These are phyloP conservation scores for Folsomia candida DNA, from an alignment of 2,888 invertebrate species.

Conservation along the genomic window DNA sequence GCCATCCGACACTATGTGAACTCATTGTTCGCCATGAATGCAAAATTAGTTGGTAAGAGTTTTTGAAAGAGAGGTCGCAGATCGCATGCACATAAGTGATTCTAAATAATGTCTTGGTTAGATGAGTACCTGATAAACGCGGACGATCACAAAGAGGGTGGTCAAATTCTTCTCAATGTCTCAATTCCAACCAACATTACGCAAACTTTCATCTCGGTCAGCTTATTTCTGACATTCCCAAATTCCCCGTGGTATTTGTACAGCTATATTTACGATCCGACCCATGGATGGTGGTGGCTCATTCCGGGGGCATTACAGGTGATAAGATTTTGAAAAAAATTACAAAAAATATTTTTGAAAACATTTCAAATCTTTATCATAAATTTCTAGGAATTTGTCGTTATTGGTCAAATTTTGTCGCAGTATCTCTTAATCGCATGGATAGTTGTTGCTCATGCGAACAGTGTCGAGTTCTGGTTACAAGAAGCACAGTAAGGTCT, in stretches of 20 bases:
- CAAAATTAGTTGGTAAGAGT: slow-evolving; percentile 8
- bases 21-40: slow-evolving; percentile 25
- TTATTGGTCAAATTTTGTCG: slow-evolving; percentile 27
- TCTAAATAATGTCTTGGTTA: no score
- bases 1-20: slow-evolving; percentile 30
- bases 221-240: slow-evolving; percentile 27
- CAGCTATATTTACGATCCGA: slow-evolving; percentile 27
- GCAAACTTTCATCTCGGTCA: slow-evolving; percentile 26
- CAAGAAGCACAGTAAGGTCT: slow-evolving; percentile 29
- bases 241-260: slow-evolving; percentile 38
- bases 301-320: slow-evolving; percentile 39
- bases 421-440: slow-evolving; percentile 27
- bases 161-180: slow-evolving; percentile 24
- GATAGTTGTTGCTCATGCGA: slow-evolving; percentile 32
- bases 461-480: slow-evolving; percentile 34
- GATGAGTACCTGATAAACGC: slow-evolving; percentile 23
- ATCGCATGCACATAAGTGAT: no score
- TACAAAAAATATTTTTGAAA: neutral
- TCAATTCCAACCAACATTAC: slow-evolving; percentile 27
- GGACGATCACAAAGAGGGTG: slow-evolving; percentile 23
- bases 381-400: slow-evolving; percentile 23
- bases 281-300: slow-evolving; percentile 35
- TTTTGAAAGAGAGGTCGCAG: no score
- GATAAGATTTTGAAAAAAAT: no score
- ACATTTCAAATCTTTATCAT: neutral